These are phyloP conservation scores for Ashinkailepas kermadecensis DNA, from an alignment of 2,888 invertebrate genomes.

Conservation along the genomic window DNA sequence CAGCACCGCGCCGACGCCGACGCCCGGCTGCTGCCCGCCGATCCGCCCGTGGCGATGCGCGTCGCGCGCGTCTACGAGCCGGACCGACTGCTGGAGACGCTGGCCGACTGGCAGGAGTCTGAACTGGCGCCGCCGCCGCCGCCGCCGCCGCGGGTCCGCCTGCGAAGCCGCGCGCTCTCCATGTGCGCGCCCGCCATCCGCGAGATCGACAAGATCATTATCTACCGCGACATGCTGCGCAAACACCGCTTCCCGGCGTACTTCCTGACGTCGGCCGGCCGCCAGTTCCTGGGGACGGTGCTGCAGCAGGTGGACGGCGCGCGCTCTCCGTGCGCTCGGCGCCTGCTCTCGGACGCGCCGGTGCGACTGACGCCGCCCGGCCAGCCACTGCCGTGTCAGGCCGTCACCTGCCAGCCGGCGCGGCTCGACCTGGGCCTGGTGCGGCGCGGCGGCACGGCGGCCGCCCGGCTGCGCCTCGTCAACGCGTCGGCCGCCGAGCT, in stretches of 20 bases:
- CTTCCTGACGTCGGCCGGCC: conserved; percentile 9
- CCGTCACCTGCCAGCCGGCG: neutral
- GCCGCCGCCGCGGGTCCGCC: neutral
- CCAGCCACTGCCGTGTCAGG: too few species aligned
- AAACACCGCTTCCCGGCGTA: conserved; percentile 14
- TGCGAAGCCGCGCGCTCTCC: neutral
- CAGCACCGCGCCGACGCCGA: neutral
- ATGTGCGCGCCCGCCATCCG: neutral
- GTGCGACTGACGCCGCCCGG: neutral
- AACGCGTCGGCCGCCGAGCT: neutral
- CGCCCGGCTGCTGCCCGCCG: neutral
- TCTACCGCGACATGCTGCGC: conserved; percentile 7
- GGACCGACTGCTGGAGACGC: neutral
- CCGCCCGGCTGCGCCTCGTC: neutral
- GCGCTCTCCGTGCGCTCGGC: neutral
- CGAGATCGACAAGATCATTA: conserved; percentile 5
- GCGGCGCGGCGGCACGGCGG: neutral
- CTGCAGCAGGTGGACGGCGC: neutral
- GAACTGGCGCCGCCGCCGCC: too few species aligned
- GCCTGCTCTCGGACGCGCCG: neutral
- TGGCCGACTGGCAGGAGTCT: neutral
- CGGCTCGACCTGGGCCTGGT: conserved; percentile 21
- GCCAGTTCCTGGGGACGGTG: conserved; percentile 15
- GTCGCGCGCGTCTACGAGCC: neutral
- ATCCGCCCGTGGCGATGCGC: neutral